Conservation (phyloP, 30 jellyfish, hydroid and myxozoan species). For the Hydra vulgaris region DNA sequence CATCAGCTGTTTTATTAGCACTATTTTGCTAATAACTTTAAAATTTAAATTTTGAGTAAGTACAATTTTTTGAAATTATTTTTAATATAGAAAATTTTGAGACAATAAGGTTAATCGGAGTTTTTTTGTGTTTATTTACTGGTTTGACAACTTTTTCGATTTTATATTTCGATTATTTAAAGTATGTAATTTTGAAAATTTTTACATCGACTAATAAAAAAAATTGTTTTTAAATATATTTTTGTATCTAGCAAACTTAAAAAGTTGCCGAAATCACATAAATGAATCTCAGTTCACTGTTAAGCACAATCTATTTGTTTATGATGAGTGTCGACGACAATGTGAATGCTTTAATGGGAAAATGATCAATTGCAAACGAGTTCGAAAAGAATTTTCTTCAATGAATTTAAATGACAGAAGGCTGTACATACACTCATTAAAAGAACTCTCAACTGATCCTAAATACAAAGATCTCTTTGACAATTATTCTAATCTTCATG, state of each 20-base stretch:
- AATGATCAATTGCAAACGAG: constrained; percentile 57
- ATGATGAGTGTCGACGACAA: constrained; percentile 71
- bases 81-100: too few relatives aligned
- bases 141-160: too few relatives aligned
- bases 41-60: too few relatives aligned
- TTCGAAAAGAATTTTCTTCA: constrained; percentile 70
- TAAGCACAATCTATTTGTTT: neutral
- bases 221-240: too few relatives aligned
- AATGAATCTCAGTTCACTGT: neutral
- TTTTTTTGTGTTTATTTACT: too few relatives aligned
- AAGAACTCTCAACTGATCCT: constrained; percentile 36
- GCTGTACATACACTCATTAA: constrained; percentile 47
- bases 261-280: neutral
- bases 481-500: constrained; percentile 28
- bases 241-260: neutral
- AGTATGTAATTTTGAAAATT: too few relatives aligned
- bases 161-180: too few relatives aligned
- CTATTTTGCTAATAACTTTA: too few relatives aligned
- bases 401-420: constrained; percentile 50
- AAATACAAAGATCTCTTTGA: constrained; percentile 45
- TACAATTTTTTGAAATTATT: too few relatives aligned
- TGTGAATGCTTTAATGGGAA: constrained; percentile 67
- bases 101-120: too few relatives aligned
- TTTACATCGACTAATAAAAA: neutral
- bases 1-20: too few relatives aligned